phyloP scores from a whole-genome alignment of 1,140 invertebrate genomes.

The Heliconius nattereri region DNA sequence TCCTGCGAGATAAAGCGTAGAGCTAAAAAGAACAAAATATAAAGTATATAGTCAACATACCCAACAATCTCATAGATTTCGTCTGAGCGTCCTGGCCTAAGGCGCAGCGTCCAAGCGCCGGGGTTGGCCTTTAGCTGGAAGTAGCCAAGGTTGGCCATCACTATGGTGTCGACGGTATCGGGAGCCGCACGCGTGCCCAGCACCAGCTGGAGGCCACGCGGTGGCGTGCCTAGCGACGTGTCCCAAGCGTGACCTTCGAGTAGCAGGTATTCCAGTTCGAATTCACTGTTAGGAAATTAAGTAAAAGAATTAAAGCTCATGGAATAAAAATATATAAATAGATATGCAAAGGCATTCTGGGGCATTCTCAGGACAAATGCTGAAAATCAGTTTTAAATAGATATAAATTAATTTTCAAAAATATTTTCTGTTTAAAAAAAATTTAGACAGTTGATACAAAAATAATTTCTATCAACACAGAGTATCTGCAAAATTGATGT shows the following conservation, averaged over 20 bases:
- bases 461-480: too few relatives aligned
- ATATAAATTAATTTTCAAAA: too few relatives aligned
- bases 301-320: too few relatives aligned
- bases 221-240: constrained; percentile 93
- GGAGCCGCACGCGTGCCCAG: constrained; percentile 92
- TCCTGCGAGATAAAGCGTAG: too few relatives aligned
- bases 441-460: too few relatives aligned
- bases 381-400: too few relatives aligned
- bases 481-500: too few relatives aligned
- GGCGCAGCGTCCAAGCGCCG: constrained; percentile 94
- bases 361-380: too few relatives aligned
- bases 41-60: constrained; percentile 57
- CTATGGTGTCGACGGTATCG: constrained; percentile 96
- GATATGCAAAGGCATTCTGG: too few relatives aligned
- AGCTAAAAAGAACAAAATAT: too few relatives aligned
- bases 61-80: constrained; percentile 95
- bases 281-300: constrained; percentile 84
- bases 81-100: constrained; percentile 94
- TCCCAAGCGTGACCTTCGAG: constrained; percentile 99
- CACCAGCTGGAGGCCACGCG: constrained; percentile 97
- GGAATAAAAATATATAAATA: too few relatives aligned
- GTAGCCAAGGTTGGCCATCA: constrained; percentile 99
- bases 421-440: too few relatives aligned
- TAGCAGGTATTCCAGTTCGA: constrained; percentile 95
- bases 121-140: constrained; percentile 99